Evolutionary conservation across 2,888 invertebrate genomes (phyloP), one percentile per base, ranked within the genome.

Genomic region (Dexiosoma caninum): DNA sequence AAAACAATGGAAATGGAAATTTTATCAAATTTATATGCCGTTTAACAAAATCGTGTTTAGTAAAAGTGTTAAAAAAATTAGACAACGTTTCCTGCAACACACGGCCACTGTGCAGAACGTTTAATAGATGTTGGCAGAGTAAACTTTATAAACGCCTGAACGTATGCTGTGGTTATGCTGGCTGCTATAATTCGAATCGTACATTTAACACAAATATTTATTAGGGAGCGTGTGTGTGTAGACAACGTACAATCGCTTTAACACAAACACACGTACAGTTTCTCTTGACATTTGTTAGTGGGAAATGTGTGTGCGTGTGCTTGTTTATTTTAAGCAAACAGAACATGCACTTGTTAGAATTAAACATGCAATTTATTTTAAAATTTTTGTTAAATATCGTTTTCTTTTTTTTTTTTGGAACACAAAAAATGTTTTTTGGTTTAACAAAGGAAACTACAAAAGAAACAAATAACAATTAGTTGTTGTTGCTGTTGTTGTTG

Each of bases 131-230:
- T 35, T 27, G 21, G 59, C 35, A 51, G 27, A 51, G 27, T 74
- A 32, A 60, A 40, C 10, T 62, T 76, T 27, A 27, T 27, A 27
- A 9, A 57, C 32, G 81, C 85, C 83, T 83, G 66, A 83, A 83
- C 74, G 69, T 82, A 85, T 83, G 82, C 83, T 72, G 27, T 46
- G 30, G 14, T 62, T 74, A 60, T 14, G 30, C 0, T 23, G 9
- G 46, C 35, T 23, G 10, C 35, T 21, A 5, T 70, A 27, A 9
- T 60, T 32, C 9, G 19, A 12, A 30, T 9, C 27, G 14, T 30
- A 21, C 46, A 19, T 3, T 46, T 19, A 23, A 76, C 75, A 76
- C 53, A 42, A 30, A 16, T 44, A 30, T 60, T 44, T n/a, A n/a
- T n/a, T n/a, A n/a, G n/a, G n/a, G n/a, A n/a, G n/a, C 60, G 69